Evolutionary conservation across 1,140 invertebrate species (phyloP).

Genomic region (Papilio xuthus): DNA sequence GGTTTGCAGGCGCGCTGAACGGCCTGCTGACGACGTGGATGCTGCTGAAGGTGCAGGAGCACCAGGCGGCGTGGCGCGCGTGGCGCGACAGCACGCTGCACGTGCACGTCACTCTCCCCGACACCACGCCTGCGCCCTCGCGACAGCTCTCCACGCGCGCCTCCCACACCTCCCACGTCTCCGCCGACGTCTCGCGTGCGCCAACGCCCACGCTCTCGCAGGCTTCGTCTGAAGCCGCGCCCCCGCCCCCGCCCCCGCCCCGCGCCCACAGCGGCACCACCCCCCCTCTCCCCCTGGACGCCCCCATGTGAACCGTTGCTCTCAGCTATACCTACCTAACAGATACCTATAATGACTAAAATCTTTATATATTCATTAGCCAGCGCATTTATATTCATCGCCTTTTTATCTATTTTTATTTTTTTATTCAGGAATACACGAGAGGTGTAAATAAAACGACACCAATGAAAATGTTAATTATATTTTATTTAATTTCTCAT

Average conservation of each 20-base stretch:
- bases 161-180: constrained; percentile 43
- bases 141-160: constrained; percentile 46
- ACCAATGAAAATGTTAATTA: constrained; percentile 63
- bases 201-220: constrained; percentile 27
- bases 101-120: constrained; percentile 67
- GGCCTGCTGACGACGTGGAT: constrained; percentile 76
- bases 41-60: constrained; percentile 76
- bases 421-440: constrained; percentile 32
- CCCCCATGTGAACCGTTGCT: constrained; percentile 42
- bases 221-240: constrained; percentile 22
- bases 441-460: constrained; percentile 55
- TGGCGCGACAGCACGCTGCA: constrained; percentile 75
- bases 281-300: constrained; percentile 41
- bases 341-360: constrained; percentile 45
- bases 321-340: neutral
- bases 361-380: constrained; percentile 46
- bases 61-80: constrained; percentile 72
- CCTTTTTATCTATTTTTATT: neutral
- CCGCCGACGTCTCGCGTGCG: neutral
- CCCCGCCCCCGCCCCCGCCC: neutral
- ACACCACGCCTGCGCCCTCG: constrained; percentile 44
- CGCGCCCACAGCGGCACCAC: neutral
- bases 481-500: constrained; percentile 68
- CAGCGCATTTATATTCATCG: constrained; percentile 41
- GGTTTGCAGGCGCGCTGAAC: constrained; percentile 66